These are phyloP conservation scores for Gymnopithys bicolor DNA, from an alignment of 2,797 vertebrate genomes.

Conservation along the genomic window DNA sequence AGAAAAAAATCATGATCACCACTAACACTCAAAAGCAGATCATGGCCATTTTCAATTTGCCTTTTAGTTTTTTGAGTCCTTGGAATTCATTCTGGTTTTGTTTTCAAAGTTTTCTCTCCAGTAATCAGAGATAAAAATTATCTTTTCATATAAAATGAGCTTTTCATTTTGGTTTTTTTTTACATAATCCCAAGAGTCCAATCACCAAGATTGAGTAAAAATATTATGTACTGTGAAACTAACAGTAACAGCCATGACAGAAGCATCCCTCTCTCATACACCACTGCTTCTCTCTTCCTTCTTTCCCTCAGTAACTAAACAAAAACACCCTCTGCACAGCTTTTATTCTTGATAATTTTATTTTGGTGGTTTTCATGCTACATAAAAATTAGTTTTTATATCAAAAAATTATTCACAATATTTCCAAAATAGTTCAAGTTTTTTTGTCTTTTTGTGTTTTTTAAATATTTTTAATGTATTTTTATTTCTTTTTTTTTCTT, in stretches of 20 bases:
- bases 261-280: not conserved
- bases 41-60: not conserved
- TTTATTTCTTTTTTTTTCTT: constrained; percentile 38
- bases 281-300: not conserved
- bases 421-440: constrained; percentile 71
- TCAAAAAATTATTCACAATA: constrained; percentile 75
- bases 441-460: constrained; percentile 41
- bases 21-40: constrained; percentile 1
- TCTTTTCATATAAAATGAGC: not conserved
- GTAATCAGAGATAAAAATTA: not conserved
- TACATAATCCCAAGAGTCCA: not conserved
- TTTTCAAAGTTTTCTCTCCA: constrained; percentile 11
- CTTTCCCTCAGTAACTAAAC: constrained; percentile 41
- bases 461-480: constrained; percentile 62
- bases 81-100: not conserved
- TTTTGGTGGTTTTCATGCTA: constrained; percentile 74
- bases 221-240: not conserved
- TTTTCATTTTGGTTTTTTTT: not conserved
- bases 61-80: constrained; percentile 1
- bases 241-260: constrained; percentile 2
- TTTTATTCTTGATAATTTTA: constrained; percentile 75
- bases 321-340: constrained; percentile 66
- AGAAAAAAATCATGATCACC: not conserved
- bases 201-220: not conserved
- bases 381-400: constrained; percentile 71